phyloP scores from a whole-genome alignment of 92 coral and sea anemone species.

The Phymanthus crucifer region DNA sequence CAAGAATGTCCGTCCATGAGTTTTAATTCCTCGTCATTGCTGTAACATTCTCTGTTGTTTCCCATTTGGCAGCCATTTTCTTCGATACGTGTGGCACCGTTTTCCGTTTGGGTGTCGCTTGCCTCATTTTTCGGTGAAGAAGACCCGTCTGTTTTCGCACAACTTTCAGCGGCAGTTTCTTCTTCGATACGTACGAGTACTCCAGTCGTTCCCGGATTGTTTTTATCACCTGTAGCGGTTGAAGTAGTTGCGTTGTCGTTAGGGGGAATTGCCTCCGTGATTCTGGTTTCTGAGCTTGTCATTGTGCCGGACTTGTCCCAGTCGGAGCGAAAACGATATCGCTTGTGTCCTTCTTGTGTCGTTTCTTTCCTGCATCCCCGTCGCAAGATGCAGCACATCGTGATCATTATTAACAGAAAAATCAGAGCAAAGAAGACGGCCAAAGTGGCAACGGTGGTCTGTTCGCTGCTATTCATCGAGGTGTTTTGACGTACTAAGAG shows the following conservation, averaged over 20 bases:
- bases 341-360: conserved; percentile 42
- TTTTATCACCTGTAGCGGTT: conserved; percentile 4
- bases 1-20: conserved; percentile 17
- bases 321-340: conserved; percentile 49
- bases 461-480: conserved; percentile 62
- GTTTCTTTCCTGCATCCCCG: conserved; percentile 60
- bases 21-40: background rate
- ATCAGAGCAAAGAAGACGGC: conserved; percentile 62
- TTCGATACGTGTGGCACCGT: background rate
- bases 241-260: conserved; percentile 7
- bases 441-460: conserved; percentile 64
- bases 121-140: background rate
- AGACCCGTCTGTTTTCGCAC: conserved; percentile 2
- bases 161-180: conserved; percentile 32
- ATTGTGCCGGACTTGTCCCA: conserved; percentile 64
- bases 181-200: conserved; percentile 43
- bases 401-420: conserved; percentile 51
- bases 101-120: background rate
- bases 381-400: conserved; percentile 60
- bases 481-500: background rate
- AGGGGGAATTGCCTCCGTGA: conserved; percentile 53
- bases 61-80: background rate
- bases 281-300: conserved; percentile 63
- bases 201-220: conserved; percentile 11
- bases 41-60: background rate